Percentiles rank a stretch among this genome's conserved stretches.
Evolutionary conservation across 2,888 invertebrate species (phyloP).

Genomic region (Rosalia funebris): DNA sequence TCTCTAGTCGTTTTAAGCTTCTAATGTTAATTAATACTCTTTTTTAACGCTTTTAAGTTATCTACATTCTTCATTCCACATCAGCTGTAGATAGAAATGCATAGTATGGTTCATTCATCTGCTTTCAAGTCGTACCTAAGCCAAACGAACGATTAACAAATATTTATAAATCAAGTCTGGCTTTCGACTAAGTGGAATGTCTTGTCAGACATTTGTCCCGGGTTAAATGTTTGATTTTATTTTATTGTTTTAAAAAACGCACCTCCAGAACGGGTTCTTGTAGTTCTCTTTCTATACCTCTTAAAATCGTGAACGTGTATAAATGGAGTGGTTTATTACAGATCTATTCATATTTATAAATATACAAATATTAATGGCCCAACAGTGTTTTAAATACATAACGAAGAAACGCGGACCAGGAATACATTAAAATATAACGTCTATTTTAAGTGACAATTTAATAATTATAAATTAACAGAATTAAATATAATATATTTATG

Average conservation of each 20-base stretch:
- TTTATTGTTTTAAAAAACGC: constrained; percentile 56
- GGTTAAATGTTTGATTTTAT: constrained; percentile 58
- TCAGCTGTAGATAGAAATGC: constrained; percentile 23
- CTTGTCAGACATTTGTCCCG: constrained; percentile 61
- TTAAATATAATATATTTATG: too few species aligned
- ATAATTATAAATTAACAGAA: too few species aligned
- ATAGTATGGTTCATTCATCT: constrained; percentile 21
- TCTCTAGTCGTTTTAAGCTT: constrained; percentile 35
- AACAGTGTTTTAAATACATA: too few species aligned
- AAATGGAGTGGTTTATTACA: neutral
- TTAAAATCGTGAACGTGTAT: neutral
- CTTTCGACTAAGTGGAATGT: constrained; percentile 60
- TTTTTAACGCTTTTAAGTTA: constrained; percentile 46
- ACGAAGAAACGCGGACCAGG: too few species aligned
- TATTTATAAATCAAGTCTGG: constrained; percentile 59
- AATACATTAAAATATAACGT: too few species aligned
- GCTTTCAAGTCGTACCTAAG: constrained; percentile 42
- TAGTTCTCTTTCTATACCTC: constrained; percentile 2
- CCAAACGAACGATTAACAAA: constrained; percentile 58
- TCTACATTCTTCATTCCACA: constrained; percentile 36
- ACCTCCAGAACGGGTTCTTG: constrained; percentile 23
- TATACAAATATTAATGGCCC: too few species aligned
- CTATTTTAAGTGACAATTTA: too few species aligned
- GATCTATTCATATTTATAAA: neutral
- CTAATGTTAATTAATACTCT: constrained; percentile 48